phyloP scores from a whole-genome alignment of 2,113 vertebrate species.

The Misgurnus mizolepis region DNA sequence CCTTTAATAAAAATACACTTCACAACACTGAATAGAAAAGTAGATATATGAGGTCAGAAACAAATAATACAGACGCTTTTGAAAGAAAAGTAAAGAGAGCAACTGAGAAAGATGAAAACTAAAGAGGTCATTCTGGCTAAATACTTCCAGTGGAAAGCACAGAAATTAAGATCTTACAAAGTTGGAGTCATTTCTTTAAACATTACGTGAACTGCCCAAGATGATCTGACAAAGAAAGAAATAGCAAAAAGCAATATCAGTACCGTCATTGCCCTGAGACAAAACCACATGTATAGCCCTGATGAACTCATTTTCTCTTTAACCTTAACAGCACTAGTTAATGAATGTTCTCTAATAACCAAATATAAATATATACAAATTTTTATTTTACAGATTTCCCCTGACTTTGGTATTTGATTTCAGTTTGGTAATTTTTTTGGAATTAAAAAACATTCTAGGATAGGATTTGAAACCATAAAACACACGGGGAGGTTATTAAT shows the following conservation, averaged over 20 bases:
- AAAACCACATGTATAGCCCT: background rate
- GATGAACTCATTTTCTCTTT: background rate
- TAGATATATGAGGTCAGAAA: constrained; percentile 10
- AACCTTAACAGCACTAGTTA: background rate
- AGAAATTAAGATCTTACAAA: background rate
- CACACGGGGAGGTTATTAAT: too few relatives aligned
- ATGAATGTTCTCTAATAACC: background rate
- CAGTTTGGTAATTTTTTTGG: too few relatives aligned
- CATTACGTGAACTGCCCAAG: background rate
- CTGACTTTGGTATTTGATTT: too few relatives aligned
- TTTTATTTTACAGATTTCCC: too few relatives aligned
- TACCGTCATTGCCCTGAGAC: background rate
- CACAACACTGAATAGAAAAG: constrained; percentile 78
- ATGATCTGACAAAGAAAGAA: background rate
- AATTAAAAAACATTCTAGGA: too few relatives aligned
- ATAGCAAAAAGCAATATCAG: background rate
- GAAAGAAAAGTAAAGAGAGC: background rate
- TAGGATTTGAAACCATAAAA: too few relatives aligned
- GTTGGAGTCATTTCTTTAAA: background rate
- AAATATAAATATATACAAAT: too few relatives aligned
- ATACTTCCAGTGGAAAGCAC: background rate
- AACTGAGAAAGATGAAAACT: background rate
- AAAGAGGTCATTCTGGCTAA: constrained; percentile 42
- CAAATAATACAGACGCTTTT: background rate
- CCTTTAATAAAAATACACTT: background rate